These are phyloP conservation scores for Tamias sibiricus DNA, from an alignment of 2,113 vertebrate genomes.

Conservation along the genomic window DNA sequence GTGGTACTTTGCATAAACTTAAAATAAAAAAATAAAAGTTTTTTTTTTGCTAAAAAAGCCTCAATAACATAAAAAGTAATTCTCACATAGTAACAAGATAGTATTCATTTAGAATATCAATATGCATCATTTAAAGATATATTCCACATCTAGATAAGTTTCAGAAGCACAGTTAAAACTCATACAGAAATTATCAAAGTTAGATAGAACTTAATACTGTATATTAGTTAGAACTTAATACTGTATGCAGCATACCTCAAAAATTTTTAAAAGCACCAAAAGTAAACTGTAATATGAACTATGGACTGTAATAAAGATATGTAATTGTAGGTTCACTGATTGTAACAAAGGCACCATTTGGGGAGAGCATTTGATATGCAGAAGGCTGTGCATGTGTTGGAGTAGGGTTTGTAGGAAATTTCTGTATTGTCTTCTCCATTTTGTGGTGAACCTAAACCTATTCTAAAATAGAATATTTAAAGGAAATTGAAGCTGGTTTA, in stretches of 20 bases:
- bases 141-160: neutral
- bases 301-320: neutral
- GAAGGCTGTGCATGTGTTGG: too few relatives aligned
- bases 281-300: too few relatives aligned
- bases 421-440: neutral
- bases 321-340: neutral
- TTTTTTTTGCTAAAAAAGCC: neutral
- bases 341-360: neutral
- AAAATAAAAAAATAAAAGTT: neutral
- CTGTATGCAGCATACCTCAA: neutral
- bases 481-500: neutral
- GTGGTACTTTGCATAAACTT: neutral
- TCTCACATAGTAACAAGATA: neutral
- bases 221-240: too few relatives aligned
- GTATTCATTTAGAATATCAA: neutral
- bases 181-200: neutral
- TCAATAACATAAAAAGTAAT: neutral
- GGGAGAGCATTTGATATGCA: neutral
- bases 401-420: neutral
- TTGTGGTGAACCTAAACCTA: neutral
- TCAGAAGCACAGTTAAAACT: neutral
- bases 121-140: neutral
- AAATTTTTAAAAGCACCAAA: neutral
- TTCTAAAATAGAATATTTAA: neutral
- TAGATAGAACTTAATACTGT: too few relatives aligned